phyloP scores from a whole-genome alignment of 2,113 vertebrate genomes.

The Corythornis madagascariensis region DNA sequence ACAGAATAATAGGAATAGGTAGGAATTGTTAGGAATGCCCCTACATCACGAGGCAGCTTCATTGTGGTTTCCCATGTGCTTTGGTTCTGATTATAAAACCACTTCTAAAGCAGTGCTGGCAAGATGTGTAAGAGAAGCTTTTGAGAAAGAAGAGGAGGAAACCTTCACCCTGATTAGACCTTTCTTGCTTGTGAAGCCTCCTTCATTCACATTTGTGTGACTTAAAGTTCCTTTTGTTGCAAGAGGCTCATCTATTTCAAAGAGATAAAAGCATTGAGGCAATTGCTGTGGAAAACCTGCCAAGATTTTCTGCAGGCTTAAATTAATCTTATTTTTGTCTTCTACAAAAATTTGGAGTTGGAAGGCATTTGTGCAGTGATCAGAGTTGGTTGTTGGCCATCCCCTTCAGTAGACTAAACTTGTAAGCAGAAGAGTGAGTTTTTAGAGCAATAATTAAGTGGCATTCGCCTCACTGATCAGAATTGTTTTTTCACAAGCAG shows the following conservation, averaged over 20 bases:
- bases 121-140: neutral
- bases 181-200: neutral
- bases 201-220: neutral
- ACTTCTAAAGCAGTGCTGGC: neutral
- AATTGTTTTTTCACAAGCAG: neutral
- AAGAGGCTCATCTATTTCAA: conserved; percentile 8
- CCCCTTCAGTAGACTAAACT: neutral
- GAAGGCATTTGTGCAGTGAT: neutral
- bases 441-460: neutral
- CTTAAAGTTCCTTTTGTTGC: conserved; percentile 38
- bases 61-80: neutral
- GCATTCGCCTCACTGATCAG: neutral
- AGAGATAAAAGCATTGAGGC: conserved; percentile 34
- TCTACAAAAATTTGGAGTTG: neutral
- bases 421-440: neutral
- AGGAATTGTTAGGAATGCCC: neutral
- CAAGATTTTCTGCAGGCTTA: conserved; percentile 34
- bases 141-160: neutral
- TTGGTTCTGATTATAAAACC: neutral
- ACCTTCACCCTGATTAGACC: neutral
- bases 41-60: neutral
- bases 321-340: conserved; percentile 40
- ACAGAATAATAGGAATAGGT: neutral
- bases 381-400: neutral
- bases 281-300: conserved; percentile 21